Percentiles rank a stretch among this genome's conserved stretches.
Evolutionary conservation across 2,113 vertebrate genomes (phyloP).

Genomic region (Platycercus adscitus): DNA sequence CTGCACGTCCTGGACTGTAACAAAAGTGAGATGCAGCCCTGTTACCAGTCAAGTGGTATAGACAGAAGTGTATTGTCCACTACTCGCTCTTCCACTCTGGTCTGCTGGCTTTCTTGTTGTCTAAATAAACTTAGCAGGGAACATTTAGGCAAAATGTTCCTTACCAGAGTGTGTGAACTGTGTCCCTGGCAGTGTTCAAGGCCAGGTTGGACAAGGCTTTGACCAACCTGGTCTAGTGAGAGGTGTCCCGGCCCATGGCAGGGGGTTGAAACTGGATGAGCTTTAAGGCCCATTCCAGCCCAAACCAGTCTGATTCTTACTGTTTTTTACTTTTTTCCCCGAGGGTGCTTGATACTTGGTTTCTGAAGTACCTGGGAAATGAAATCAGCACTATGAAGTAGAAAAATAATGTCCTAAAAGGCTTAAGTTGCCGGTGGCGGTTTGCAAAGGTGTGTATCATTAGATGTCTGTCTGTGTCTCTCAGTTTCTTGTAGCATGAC

Average conservation of each 20-base stretch:
- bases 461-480: background rate
- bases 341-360: background rate
- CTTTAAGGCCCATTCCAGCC: background rate
- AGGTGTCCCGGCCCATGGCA: background rate
- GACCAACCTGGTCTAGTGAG: background rate
- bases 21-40: background rate
- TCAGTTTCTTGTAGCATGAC: background rate
- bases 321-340: background rate
- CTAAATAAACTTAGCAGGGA: background rate
- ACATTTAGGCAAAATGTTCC: background rate
- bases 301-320: background rate
- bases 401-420: background rate
- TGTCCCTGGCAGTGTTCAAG: background rate
- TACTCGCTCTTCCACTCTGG: background rate
- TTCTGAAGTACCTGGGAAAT: background rate
- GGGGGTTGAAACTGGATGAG: background rate
- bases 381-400: background rate
- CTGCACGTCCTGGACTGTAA: accelerated
- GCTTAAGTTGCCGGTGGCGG: background rate
- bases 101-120: background rate
- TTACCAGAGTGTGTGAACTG: background rate
- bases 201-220: background rate
- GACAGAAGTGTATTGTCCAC: background rate
- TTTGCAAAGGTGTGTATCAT: background rate
- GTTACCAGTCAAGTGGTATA: accelerated